Base-by-base conservation (phyloP, 2,888 invertebrate genomes). In the Aspidiotus destructor region DNA sequence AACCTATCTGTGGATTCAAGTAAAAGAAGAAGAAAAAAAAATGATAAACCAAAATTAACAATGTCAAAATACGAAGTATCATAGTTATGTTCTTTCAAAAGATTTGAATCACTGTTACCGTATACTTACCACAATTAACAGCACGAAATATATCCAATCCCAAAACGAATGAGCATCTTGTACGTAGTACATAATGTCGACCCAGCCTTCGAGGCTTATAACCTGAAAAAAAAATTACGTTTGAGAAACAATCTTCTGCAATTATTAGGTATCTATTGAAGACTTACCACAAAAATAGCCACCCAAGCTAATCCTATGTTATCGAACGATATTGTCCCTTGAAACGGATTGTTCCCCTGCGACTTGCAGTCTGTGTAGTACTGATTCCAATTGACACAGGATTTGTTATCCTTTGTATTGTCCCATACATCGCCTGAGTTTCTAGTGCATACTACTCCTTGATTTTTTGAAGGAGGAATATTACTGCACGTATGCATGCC, bases 271-370 rank as follows among this genome's bases (percentile, higher is more conserved):
- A 6, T 13, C 48, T 6, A 48, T 13, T 48, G 48, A 48, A 48
- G 62, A 83, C 86, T 88, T 81, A 97, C 98, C 84, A 99, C 85
- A 81, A 99, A 99, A 79, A 99, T 99, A 73, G 99, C 98, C 72
- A 99, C 97, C 98, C 99, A 99, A 40, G 99, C 99, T 75, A 99
- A 86, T 73, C 99, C 99, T 75, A 99, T 99, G 80, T 99, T 99
- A 81, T 99, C 99, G 79, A 99, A 99, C 54, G 96, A 96, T 76
- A 99, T 98, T 70, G 99, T 96, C 71, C 98, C 98, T 80, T 94
- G 93, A 79, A 98, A 99, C 13, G 99, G 99, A 81, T 99, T 99
- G 75, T 88, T 85, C 68, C 92, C 94, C 73, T 91, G 87, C 72
- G 94, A 88, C 71, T 87, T 86, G 80, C 99, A 99, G 75, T 89